Conservation (phyloP, 1,140 invertebrate genomes). For the Leptinotarsa undecemlineata region DNA sequence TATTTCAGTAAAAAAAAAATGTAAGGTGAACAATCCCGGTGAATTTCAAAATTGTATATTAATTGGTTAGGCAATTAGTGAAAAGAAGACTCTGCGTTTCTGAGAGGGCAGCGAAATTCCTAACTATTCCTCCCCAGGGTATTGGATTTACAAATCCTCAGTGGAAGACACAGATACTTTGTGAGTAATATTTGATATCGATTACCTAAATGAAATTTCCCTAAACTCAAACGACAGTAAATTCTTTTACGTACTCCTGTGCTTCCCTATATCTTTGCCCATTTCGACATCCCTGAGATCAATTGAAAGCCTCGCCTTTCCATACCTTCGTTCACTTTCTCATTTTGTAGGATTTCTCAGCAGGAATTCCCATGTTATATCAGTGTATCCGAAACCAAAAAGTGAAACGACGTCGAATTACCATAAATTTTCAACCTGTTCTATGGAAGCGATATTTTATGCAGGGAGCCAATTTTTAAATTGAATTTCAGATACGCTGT, state of each 20-base stretch:
- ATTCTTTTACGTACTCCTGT: neutral
- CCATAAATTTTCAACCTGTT: conserved; percentile 24
- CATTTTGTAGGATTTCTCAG: conserved; percentile 6
- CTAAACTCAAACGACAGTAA: neutral
- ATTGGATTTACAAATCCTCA: too few relatives aligned
- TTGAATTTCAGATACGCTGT: neutral
- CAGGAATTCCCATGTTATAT: conserved; percentile 23
- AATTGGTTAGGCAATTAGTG: too few relatives aligned
- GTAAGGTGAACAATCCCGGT: too few relatives aligned
- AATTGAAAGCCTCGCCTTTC: neutral
- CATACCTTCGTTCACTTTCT: neutral
- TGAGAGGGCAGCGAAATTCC: too few relatives aligned
- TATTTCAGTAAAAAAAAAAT: too few relatives aligned
- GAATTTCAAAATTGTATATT: too few relatives aligned
- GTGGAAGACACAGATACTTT: neutral
- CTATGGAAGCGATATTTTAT: conserved; percentile 10
- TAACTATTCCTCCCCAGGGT: too few relatives aligned
- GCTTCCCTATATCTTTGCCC: neutral
- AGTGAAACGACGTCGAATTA: conserved; percentile 22
- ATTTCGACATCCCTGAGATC: conserved; percentile 1
- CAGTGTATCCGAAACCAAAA: neutral
- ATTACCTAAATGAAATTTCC: neutral
- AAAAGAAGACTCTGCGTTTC: too few relatives aligned
- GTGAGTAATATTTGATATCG: neutral
- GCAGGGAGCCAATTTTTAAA: conserved; percentile 14